phyloP scores from a whole-genome alignment of 2,113 vertebrate genomes.

The Mastomys natalensis region DNA sequence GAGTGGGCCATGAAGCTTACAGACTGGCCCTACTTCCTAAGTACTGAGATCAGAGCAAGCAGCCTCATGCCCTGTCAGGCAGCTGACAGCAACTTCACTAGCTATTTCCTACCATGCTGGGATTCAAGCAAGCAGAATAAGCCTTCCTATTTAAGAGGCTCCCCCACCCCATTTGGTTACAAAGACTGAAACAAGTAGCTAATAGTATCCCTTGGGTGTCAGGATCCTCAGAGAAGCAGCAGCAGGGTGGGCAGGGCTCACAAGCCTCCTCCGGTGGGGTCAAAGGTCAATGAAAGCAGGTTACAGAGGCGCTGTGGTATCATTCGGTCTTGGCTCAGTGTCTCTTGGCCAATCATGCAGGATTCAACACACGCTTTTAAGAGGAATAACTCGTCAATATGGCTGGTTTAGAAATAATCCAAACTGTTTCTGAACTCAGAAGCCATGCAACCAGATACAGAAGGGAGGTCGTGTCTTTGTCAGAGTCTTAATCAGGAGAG shows the following conservation, averaged over 20 bases:
- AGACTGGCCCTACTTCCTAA: neutral
- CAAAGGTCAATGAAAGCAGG: neutral
- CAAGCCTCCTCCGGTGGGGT: neutral
- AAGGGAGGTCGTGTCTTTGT: fast-evolving
- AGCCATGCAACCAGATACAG: neutral
- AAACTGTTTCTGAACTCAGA: neutral
- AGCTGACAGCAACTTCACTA: neutral
- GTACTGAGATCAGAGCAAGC: neutral
- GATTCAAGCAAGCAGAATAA: neutral
- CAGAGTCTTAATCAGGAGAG: neutral
- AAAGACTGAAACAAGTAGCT: neutral
- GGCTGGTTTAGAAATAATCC: neutral
- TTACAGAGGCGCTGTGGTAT: neutral
- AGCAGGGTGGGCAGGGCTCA: neutral
- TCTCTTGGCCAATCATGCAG: too few relatives aligned
- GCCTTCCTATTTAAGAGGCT: neutral
- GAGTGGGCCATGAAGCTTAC: neutral
- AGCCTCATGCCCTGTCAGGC: too few relatives aligned
- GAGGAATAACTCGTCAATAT: neutral
- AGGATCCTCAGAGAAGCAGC: neutral
- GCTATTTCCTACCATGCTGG: too few relatives aligned
- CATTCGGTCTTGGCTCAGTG: neutral
- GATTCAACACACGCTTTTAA: neutral
- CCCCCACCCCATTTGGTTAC: neutral
- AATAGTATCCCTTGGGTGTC: neutral